These are phyloP conservation scores for Apodemia mormo DNA, from an alignment of 2,888 invertebrate genomes.

Conservation along the genomic window DNA sequence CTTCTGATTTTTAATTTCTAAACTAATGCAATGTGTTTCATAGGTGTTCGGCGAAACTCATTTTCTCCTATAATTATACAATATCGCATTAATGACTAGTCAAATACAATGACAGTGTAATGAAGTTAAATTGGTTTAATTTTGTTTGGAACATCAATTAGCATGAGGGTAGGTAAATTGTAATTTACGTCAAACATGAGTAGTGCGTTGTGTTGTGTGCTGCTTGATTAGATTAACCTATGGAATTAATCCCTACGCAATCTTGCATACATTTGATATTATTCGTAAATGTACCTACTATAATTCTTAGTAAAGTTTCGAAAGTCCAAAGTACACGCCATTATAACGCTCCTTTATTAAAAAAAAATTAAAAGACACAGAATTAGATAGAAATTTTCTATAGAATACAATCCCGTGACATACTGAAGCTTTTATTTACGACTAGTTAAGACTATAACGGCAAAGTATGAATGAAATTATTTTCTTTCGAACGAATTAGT, in stretches of 20 bases:
- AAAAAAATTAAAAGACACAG: too few relatives aligned
- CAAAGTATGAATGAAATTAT: too few relatives aligned
- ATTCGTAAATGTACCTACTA: not conserved
- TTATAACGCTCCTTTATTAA: too few relatives aligned
- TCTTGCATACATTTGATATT: constrained; percentile 33
- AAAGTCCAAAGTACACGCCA: too few relatives aligned
- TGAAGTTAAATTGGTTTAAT: constrained; percentile 62
- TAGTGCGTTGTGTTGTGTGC: constrained; percentile 45
- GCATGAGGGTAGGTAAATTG: constrained; percentile 44
- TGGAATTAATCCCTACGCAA: constrained; percentile 42
- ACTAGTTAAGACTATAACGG: too few relatives aligned
- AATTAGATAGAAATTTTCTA: too few relatives aligned
- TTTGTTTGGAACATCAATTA: constrained; percentile 62
- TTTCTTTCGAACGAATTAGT: too few relatives aligned
- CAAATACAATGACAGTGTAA: constrained; percentile 55
- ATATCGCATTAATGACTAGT: constrained; percentile 52
- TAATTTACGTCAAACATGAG: constrained; percentile 50
- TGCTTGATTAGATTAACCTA: constrained; percentile 49
- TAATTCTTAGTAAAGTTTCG: too few relatives aligned
- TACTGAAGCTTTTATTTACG: too few relatives aligned
- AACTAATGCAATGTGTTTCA: constrained; percentile 26
- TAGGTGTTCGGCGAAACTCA: constrained; percentile 27
- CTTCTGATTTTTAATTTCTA: too few relatives aligned
- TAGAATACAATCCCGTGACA: too few relatives aligned
- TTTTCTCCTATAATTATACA: constrained; percentile 40